Conservation (phyloP, 1,140 invertebrate genomes). For the Stegodyphus mimosarum region DNA sequence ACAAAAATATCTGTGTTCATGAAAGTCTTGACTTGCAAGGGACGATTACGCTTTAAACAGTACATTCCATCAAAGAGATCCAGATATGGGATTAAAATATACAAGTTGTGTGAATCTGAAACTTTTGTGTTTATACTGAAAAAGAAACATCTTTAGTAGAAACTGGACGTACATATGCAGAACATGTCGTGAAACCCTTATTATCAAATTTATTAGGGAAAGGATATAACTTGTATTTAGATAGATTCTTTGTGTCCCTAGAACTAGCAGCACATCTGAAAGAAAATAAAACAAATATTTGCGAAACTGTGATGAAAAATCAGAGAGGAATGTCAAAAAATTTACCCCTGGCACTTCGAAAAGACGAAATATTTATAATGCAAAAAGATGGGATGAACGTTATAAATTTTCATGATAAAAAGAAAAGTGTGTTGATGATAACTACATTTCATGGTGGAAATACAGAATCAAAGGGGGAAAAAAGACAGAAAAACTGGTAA, state of each 20-base stretch:
- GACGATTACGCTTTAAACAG: not conserved
- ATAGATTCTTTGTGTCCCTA: slow-evolving; percentile 26
- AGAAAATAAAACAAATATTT: slow-evolving; percentile 24
- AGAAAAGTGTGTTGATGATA: slow-evolving; percentile 17
- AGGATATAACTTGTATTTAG: slow-evolving; percentile 20
- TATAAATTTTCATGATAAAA: slow-evolving; percentile 8
- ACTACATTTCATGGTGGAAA: slow-evolving; percentile 14
- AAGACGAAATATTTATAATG: too few species aligned
- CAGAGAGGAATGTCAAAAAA: slow-evolving; percentile 1
- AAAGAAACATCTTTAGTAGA: too few species aligned
- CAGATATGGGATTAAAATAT: too few species aligned
- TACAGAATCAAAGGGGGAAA: not conserved
- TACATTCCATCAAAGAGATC: too few species aligned
- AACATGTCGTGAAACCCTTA: slow-evolving; percentile 31
- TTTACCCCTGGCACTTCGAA: slow-evolving; percentile 9
- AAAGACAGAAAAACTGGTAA: not conserved
- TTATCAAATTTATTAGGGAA: slow-evolving; percentile 16
- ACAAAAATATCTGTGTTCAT: too few species aligned
- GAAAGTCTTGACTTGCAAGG: not conserved
- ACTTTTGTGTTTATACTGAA: slow-evolving; percentile 18
- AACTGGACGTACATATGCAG: too few species aligned
- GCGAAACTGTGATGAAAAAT: slow-evolving; percentile 6
- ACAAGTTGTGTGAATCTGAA: slow-evolving; percentile 2
- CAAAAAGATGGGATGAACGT: slow-evolving; percentile 8
- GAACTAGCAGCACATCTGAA: slow-evolving; percentile 15